Base-by-base conservation (phyloP, 2,113 vertebrate genomes). In the Orycteropus afer region DNA sequence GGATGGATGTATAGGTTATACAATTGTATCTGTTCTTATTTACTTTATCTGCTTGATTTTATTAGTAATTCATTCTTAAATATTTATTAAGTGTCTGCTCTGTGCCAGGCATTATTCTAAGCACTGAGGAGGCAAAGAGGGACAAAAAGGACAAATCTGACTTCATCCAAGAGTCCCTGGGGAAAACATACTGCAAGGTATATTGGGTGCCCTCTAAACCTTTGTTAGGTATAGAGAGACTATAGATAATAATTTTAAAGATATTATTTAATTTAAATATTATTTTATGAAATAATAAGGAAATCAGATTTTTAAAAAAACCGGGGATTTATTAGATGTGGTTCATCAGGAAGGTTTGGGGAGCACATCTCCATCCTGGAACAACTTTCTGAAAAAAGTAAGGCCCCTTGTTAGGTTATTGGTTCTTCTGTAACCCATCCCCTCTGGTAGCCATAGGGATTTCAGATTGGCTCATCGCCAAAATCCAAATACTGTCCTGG, bases 181-280 rank as follows among this genome's bases (percentile, higher is more conserved):
- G 45, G 22, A 73, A 96, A 94, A 69, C 51, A 69, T 7, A 65
- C 13, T 69, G 37, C 27, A 78, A 67, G 9, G 7, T 71, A 47
- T 34, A 29, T 23, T 55, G 11, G 49, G 20, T 69, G 10, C 49
- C 34, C 96, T 92, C 20, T 85, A 95, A 88, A 78, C 34, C 6
- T 78, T 82, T 89, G 51, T 85, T 23, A 86, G n/a, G 25, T 84
- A 7, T 47, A 73, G 32, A 73, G 23, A 85, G 37, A 78, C 76
- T 57, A 3, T 42, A 32, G 18, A 85, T 73, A 89, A 91, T 90
- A 80, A 93, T 78, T 94, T 94, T 91, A 92, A 94, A 92, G 67
- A 13, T 95, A 45, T 74, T 34, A 79, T 77, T 90, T 94, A 76
- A 92, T 77, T 79, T 94, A 91, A 94, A 84, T 91, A 71, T 91